Evolutionary conservation across 2,113 vertebrate species (phyloP), one percentile per base, ranked within the genome.

Genomic region (Brachypteracias leptosomus): DNA sequence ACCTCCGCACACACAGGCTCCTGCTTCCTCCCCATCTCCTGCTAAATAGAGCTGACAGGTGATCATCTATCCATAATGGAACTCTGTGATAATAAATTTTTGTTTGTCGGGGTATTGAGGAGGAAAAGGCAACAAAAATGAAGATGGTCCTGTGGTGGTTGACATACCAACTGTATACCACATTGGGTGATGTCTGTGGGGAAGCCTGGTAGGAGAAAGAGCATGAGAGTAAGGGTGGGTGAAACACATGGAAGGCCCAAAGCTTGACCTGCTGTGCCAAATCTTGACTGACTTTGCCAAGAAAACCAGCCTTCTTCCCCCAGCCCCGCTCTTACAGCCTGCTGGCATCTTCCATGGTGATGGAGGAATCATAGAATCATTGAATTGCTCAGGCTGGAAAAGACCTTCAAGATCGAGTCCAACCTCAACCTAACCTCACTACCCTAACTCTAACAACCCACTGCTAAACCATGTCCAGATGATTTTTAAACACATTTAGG

Each of bases 61-160:
- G 21, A 57, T 58, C 16, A 16, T 42, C 85, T 86, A 61, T 84
- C 66, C 21, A 16, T 40, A 51, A 81, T 51, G 82, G n/a, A 25
- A 40, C 62, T 81, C 86, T 65, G 11, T 40, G 72, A 13, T 61
- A 52, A 78, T 52, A 72, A n/a, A 6, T 86, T 73, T 80, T 44
- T 54, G 12, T 26, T 19, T 75, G 22, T 38, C 26, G 24, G 29
- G 36, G 31, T 9, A 49, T 21, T 0, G 0, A 76, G 38, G 75
- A 86, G 38, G 33, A 89, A 84, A 90, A 86, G 42, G 65, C 22
- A 84, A 55, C 46, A 91, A 54, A 86, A 88, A 57, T n/a, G 28
- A 70, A 79, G 78, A 51, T 22, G 44, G 26, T 5, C 38, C 25
- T 0, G 0, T 67, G 73, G 68, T 3, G 6, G 17, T n/a, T 17